Conservation (phyloP, 2,888 invertebrate species). For the Seira ritae region DNA sequence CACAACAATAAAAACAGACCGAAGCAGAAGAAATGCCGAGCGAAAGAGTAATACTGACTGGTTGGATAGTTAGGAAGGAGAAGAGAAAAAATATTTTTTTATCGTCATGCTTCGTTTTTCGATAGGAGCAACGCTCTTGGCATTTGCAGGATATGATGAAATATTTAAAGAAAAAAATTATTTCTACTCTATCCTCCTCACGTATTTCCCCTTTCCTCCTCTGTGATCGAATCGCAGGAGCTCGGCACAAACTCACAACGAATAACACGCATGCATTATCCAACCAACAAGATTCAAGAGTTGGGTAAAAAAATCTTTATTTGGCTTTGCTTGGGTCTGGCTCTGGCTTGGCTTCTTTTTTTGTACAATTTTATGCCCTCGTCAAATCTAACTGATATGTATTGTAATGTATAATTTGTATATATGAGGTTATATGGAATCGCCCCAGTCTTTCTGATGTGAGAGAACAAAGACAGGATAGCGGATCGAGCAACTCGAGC, state of each 20-base stretch:
- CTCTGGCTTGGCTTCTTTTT: no score
- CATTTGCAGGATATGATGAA: not conserved
- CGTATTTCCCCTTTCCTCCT: slow-evolving; percentile 23
- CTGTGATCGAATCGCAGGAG: slow-evolving; percentile 48
- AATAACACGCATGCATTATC: slow-evolving; percentile 43
- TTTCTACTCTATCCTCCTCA: slow-evolving; percentile 12
- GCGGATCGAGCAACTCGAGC: no score
- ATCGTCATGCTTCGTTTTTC: not conserved
- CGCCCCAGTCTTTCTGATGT: no score
- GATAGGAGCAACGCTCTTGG: not conserved
- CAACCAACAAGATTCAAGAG: slow-evolving; percentile 49
- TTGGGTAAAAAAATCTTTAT: slow-evolving; percentile 8
- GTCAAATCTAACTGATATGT: no score
- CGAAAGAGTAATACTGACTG: slow-evolving; percentile 26
- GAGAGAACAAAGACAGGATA: no score
- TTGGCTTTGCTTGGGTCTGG: not conserved
- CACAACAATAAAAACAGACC: slow-evolving; percentile 35
- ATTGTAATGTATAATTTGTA: no score
- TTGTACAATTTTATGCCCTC: no score
- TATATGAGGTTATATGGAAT: no score
- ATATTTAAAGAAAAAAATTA: not conserved
- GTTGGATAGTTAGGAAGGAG: not conserved
- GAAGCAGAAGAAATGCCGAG: slow-evolving; percentile 39
- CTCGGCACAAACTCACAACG: slow-evolving; percentile 37
- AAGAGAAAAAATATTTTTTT: slow-evolving; percentile 9